Evolutionary conservation across 92 coral and sea anemone genomes (phyloP).

Genomic region (Nematostella vectensis): DNA sequence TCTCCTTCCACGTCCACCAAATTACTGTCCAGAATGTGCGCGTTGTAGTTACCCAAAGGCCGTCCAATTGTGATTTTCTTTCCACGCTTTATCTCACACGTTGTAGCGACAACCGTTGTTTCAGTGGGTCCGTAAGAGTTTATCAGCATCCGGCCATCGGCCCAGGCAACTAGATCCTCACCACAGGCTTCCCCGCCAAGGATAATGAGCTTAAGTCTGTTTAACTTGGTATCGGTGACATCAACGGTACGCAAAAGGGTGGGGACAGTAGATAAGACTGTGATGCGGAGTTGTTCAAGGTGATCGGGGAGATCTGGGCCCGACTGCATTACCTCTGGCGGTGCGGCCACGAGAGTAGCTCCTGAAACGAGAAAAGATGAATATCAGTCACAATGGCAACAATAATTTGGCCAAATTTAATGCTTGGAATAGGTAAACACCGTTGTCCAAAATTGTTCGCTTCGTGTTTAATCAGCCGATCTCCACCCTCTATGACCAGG

Average conservation of each 20-base stretch:
- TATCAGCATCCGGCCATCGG: conserved; percentile 9
- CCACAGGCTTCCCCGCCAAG: conserved; percentile 17
- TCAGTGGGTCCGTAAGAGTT: conserved; percentile 16
- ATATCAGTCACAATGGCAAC: no score
- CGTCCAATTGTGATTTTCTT: conserved; percentile 11
- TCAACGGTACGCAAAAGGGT: conserved; percentile 12
- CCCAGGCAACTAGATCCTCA: conserved; percentile 14
- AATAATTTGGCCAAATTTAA: no score
- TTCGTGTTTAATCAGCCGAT: no score
- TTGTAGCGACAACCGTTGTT: conserved; percentile 12
- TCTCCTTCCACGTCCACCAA: not conserved
- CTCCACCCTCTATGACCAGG: no score
- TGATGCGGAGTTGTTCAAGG: not conserved
- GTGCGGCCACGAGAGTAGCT: conserved; percentile 6
- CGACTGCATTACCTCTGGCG: conserved; percentile 7
- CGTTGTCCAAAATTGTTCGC: no score
- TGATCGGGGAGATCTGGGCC: conserved; percentile 15
- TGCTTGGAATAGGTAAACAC: no score
- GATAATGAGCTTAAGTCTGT: conserved; percentile 4
- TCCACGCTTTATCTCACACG: conserved; percentile 2
- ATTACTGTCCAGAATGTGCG: not conserved
- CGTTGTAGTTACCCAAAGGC: conserved; percentile 8
- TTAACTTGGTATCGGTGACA: conserved; percentile 2
- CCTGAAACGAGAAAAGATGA: conserved; percentile 1
- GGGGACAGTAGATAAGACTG: conserved; percentile 19